Evolutionary conservation across 2,888 invertebrate genomes (phyloP), one percentile per base, ranked within the genome.

Genomic region (Drosophila neotestacea): DNA sequence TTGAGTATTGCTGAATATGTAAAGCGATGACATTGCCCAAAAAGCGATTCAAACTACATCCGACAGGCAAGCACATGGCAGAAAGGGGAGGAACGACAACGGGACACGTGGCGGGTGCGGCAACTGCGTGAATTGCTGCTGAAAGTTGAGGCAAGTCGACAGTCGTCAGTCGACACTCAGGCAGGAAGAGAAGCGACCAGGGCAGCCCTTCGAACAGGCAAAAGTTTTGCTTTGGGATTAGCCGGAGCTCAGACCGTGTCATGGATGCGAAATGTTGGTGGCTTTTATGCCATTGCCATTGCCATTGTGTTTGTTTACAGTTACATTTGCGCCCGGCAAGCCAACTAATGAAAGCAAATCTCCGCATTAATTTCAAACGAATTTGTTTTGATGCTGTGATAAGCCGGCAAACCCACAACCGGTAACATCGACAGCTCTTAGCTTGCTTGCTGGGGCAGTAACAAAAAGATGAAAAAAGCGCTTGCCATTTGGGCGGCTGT

Each of bases 371-470:
- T 91, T 90, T 91, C 88, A 87, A 90, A 90, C 84, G 89, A 91
- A 91, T 91, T 90, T 91, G 85, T 91, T 88, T 90, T 91, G 90
- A 91, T 91, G 90, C 91, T 83, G 70, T 80, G 91, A 91, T 91
- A 91, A 91, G 90, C 91, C 72, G 86, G 36, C 78, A 63, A 70
- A 70, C 63, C 66, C 62, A 59, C 81, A 62, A 61, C 61, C 63
- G 54, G 72, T 81, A 80, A 70, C 75, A 39, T 36, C 68, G 50
- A 64, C 79, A 68, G 46, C 6, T 50, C 48, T 28, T 6, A 36
- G 44, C 16, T 16, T 16, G 16, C 42, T 5, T 34, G 56, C 10
- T 22, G 34, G 34, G 10, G 38, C 38, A 34, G 9, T 16, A 44
- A 16, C 13, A 44, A 30, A 55, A 39, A 48, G 41, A 47, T 70